phyloP scores from a whole-genome alignment of 2,888 invertebrate species.

The Hyppa rectilinea region DNA sequence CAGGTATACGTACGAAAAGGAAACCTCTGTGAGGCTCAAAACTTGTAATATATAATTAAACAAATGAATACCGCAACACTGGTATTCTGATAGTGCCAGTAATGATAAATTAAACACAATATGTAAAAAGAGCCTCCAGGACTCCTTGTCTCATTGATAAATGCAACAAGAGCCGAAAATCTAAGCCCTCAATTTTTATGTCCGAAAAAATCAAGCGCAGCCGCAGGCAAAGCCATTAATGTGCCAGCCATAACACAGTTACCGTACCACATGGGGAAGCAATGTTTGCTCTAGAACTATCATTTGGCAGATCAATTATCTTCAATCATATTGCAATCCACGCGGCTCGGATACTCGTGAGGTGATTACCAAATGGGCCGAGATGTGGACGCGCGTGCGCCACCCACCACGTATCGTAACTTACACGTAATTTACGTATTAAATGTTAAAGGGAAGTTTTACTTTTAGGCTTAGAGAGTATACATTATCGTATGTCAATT shows the following conservation, averaged over 20 bases:
- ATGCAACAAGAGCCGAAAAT: slow-evolving; percentile 28
- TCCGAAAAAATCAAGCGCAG: slow-evolving; percentile 13
- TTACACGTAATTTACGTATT: slow-evolving; percentile 47
- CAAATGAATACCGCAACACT: too few relatives aligned
- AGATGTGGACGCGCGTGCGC: slow-evolving; percentile 62
- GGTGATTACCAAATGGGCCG: slow-evolving; percentile 71
- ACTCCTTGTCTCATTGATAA: slow-evolving; percentile 1
- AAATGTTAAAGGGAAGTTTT: slow-evolving; percentile 51
- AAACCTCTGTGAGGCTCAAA: too few relatives aligned
- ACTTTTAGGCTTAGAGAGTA: neutral
- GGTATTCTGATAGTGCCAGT: too few relatives aligned
- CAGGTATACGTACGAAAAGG: too few relatives aligned
- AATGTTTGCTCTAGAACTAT: slow-evolving; percentile 71
- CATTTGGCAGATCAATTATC: slow-evolving; percentile 74
- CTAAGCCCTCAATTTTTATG: neutral
- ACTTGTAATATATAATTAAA: too few relatives aligned
- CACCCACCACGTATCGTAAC: slow-evolving; percentile 67
- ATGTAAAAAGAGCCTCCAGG: slow-evolving; percentile 2
- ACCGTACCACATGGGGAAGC: slow-evolving; percentile 53
- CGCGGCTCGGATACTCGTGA: slow-evolving; percentile 48
- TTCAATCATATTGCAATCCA: slow-evolving; percentile 73
- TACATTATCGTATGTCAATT: neutral
- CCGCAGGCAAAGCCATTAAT: slow-evolving; percentile 28
- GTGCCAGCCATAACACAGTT: slow-evolving; percentile 50
- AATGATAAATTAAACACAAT: slow-evolving; percentile 1